These are phyloP conservation scores for Glaucomys volans DNA, from an alignment of 2,113 vertebrate genomes.

Conservation along the genomic window DNA sequence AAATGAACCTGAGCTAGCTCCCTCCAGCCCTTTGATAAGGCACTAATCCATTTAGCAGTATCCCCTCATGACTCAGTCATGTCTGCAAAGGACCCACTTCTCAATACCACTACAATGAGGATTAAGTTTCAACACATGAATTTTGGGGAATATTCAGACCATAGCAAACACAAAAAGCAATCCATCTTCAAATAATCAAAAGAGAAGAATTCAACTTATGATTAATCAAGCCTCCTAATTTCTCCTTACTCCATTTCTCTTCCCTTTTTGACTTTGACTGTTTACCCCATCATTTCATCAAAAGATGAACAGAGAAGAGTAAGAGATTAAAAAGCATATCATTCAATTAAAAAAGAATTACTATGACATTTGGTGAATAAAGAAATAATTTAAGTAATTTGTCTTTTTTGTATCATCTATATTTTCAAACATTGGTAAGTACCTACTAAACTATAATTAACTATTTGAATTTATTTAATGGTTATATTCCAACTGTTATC, in stretches of 20 bases:
- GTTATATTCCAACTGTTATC: neutral
- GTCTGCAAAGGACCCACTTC: neutral
- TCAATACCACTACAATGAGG: neutral
- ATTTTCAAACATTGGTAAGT: slow-evolving; percentile 6
- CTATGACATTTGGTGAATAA: neutral
- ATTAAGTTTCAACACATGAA: neutral
- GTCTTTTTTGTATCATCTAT: neutral
- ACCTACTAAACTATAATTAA: slow-evolving; percentile 14
- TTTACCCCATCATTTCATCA: neutral
- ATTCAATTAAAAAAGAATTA: slow-evolving; percentile 39
- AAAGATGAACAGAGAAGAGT: neutral
- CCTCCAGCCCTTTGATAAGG: neutral
- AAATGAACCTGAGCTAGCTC: neutral
- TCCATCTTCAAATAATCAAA: neutral
- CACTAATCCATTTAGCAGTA: neutral
- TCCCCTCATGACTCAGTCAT: neutral
- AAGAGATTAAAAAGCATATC: neutral
- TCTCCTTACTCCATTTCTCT: neutral
- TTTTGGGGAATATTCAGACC: neutral
- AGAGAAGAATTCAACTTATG: neutral
- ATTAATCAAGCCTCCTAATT: neutral
- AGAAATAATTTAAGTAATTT: neutral
- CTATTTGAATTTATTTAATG: neutral
- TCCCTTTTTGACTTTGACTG: neutral
- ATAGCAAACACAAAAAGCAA: neutral